These are phyloP conservation scores for Drepana arcuata DNA, from an alignment of 1,140 invertebrate genomes.

Conservation along the genomic window DNA sequence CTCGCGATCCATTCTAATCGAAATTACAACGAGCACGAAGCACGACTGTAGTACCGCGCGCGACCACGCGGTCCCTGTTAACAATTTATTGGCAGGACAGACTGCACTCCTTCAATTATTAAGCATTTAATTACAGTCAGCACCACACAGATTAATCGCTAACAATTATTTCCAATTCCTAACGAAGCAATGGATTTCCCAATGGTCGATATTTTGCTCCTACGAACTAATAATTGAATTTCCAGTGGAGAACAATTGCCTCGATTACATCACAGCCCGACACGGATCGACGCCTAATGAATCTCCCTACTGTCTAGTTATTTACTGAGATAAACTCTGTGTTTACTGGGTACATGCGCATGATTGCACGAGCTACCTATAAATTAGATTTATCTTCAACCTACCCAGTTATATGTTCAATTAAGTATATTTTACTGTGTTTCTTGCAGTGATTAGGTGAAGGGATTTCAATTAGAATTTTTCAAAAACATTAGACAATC, in stretches of 20 bases:
- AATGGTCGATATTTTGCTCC: constrained; percentile 41
- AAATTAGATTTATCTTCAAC: constrained; percentile 63
- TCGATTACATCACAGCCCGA: constrained; percentile 61
- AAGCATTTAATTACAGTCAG: constrained; percentile 55
- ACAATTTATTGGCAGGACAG: constrained; percentile 46
- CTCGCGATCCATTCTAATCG: constrained; percentile 40
- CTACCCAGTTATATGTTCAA: constrained; percentile 15
- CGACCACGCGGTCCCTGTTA: constrained; percentile 17
- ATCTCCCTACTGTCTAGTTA: constrained; percentile 68
- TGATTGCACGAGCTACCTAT: constrained; percentile 66
- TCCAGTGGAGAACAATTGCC: constrained; percentile 65
- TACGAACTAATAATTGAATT: constrained; percentile 63
- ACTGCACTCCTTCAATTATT: constrained; percentile 43
- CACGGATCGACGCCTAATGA: constrained; percentile 68
- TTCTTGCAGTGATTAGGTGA: constrained; percentile 2
- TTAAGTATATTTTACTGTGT: constrained; percentile 9
- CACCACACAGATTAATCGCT: constrained; percentile 40
- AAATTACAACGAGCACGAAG: constrained; percentile 55
- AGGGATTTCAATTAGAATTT: no score
- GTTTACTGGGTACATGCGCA: constrained; percentile 64
- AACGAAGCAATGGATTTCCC: constrained; percentile 38
- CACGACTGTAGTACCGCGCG: constrained; percentile 23
- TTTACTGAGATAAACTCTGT: constrained; percentile 67
- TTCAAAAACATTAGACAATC: no score
- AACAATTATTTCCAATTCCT: constrained; percentile 47